These are phyloP conservation scores for Sapajus apella DNA, from an alignment of 2,113 vertebrate species.

Conservation along the genomic window DNA sequence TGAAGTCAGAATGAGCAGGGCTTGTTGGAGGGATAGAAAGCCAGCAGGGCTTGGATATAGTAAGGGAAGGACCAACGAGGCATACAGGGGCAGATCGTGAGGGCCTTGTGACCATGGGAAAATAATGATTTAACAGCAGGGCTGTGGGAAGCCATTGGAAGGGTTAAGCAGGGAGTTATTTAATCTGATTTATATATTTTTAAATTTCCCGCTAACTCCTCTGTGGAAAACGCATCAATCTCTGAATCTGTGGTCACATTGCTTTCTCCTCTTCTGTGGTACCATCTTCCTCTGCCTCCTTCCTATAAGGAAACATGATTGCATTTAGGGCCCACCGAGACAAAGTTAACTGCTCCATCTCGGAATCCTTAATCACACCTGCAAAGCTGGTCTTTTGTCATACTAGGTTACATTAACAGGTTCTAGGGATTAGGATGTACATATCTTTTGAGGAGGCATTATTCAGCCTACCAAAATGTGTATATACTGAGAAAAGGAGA, in stretches of 20 bases:
- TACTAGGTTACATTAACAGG: background rate
- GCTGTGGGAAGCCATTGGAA: background rate
- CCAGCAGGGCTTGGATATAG: background rate
- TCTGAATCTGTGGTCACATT: background rate
- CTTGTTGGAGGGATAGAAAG: background rate
- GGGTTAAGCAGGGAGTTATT: background rate
- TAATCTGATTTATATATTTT: background rate
- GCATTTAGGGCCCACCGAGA: background rate
- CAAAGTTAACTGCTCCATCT: background rate
- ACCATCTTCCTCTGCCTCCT: background rate
- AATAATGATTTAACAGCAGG: background rate
- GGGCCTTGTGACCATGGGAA: background rate
- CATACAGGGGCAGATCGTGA: accelerated
- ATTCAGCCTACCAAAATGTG: background rate
- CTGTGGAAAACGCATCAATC: background rate
- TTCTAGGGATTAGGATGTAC: background rate
- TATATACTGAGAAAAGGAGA: background rate
- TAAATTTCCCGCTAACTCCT: background rate
- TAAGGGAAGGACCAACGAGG: background rate
- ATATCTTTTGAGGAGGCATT: background rate
- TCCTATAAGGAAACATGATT: background rate
- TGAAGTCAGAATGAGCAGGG: background rate
- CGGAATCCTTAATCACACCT: background rate
- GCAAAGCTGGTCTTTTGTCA: background rate
- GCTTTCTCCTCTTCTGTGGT: background rate